Base-by-base conservation (phyloP, 2,113 vertebrate species). In the Cyanistes caeruleus region DNA sequence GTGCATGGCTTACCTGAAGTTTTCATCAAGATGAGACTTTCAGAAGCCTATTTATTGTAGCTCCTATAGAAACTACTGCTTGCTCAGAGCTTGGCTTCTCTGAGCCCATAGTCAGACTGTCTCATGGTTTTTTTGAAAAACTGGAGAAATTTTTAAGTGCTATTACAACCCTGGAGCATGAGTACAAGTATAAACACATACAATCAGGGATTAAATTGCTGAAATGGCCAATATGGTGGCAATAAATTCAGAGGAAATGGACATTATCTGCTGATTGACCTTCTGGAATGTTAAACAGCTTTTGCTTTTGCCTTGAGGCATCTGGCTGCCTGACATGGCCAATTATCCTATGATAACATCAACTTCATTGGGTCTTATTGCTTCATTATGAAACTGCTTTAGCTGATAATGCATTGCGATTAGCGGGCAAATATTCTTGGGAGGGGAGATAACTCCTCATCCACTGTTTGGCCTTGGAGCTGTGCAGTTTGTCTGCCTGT, bases 331-430 rank as follows among this genome's bases (percentile, higher is more conserved):
- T 97, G 83, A 97, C 88, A 95, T 28, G 74, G 90, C 91, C 94
- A 96, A 97, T 97, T 97, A 97, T 95, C 89, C 93, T 91, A 87
- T 64, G 91, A 97, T 96, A 97, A 93, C 81, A 92, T 96, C 91
- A 91, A 74, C 90, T 96, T 97, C 90, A 87, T 41, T 93, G 83
- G 63, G 67, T 93, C 90, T 95, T 84, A 93, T 70, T 93, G 87
- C 95, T 97, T 96, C 94, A 96, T 96, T 97, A 95, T 84, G 91
- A 95, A 96, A 87, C 90, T 52, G 68, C 87, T 94, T 94, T 59
- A 93, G 85, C 77, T 93, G 83, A 85, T 89, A 94, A 88, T 31
- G 69, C 46, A 43, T 43, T 49, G 58, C 1, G 16, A 91, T 96
- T 95, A 93, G 75, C 6, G 7, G 44, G 59, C 78, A 83, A 96